Evolutionary conservation across 2,797 vertebrate species (phyloP).

Genomic region (Neosilurus hyrtlii): DNA sequence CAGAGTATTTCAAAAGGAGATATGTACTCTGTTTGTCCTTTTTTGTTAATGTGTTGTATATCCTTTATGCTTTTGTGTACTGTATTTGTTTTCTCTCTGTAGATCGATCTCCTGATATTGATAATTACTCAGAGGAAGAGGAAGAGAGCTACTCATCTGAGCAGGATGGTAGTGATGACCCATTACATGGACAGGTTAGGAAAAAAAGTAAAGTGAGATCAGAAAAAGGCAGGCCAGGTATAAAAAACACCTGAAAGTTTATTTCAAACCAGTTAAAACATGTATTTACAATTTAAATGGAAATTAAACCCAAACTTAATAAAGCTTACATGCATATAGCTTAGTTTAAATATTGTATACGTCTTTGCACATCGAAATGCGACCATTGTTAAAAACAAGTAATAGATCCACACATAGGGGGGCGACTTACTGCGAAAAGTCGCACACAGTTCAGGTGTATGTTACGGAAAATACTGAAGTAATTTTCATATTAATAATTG

Average conservation of each 20-base stretch:
- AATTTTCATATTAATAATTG: too few species aligned
- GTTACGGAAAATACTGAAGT: too few species aligned
- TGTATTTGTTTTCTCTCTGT: not conserved
- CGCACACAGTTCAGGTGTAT: too few species aligned
- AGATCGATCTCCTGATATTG: conserved; percentile 97
- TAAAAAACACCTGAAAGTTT: not conserved
- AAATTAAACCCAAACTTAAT: not conserved
- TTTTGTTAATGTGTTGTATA: too few species aligned
- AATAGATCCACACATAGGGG: too few species aligned
- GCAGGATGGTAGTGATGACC: conserved; percentile 95
- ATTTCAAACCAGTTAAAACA: not conserved
- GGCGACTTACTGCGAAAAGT: too few species aligned
- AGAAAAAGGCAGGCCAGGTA: not conserved
- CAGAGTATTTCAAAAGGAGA: not conserved
- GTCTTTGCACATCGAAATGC: too few species aligned
- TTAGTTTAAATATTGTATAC: too few species aligned
- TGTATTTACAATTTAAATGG: not conserved
- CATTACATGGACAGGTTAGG: conserved; percentile 84
- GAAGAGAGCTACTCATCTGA: conserved; percentile 98
- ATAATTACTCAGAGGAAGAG: conserved; percentile 97
- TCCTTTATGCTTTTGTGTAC: not conserved
- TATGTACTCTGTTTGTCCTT: not conserved
- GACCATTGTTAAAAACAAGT: too few species aligned
- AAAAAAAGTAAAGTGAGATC: not conserved
- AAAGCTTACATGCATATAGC: too few species aligned